Base-by-base conservation (phyloP, 1,140 invertebrate genomes). In the Brachionus sp. region DNA sequence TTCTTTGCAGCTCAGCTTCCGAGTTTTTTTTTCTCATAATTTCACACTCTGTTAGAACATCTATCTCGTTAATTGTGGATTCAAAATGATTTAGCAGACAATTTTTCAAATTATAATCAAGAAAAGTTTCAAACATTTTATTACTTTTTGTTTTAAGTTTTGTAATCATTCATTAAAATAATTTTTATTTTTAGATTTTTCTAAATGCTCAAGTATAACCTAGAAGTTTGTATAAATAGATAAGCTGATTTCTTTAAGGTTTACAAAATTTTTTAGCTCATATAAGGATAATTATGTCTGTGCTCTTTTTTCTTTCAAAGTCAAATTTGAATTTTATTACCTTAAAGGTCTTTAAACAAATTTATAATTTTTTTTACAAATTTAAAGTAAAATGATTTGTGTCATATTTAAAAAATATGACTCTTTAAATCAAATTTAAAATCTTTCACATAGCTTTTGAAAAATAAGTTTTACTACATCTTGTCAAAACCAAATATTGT, bases 171-270 rank as follows among this genome's bases (percentile, higher is more conserved):
- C 33, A 57, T 19, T 19, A 70, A 70, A 70, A 70, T 37, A 23
- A 70, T 37, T 70, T 70, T 70, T 6, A 13, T 66, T 66, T 35
- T 13, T 9, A 12, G 13, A 16, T 50, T 5, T 57, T 25, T 57
- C 50, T 57, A 19, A 57, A 25, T 57, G 16, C 50, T 57, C 6
- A 19, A 57, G n/a, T 42, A 42, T 57, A 57, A 57, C 50, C 50
- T 57, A 57, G 50, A 57, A 57, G 50, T 4, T 57, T 16, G 50
- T 57, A 57, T 57, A 57, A 57, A 57, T 57, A 57, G 50, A 57
- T 57, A 57, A 57, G 50, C 50, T 57, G 50, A 57, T 57, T 57
- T 57, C 50, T 57, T 57, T 57, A 57, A 57, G 50, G 50, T 57
- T 23, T 57, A 57, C n/a, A 19, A 57, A 57, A 57, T 23, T 50